phyloP scores from a whole-genome alignment of 2,888 invertebrate genomes.

The Chesias legatella region DNA sequence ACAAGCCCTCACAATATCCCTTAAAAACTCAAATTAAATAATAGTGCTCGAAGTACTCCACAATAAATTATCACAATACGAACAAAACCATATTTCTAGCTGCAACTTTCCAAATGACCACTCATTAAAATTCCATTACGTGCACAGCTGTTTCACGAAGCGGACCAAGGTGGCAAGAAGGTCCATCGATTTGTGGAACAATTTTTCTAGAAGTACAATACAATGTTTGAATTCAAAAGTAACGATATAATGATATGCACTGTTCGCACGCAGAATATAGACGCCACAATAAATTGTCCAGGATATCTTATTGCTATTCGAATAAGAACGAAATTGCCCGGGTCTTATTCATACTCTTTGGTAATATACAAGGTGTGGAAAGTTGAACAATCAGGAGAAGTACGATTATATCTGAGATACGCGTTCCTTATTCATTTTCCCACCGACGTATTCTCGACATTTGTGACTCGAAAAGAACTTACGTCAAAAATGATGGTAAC shows the following conservation, averaged over 20 bases:
- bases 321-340: too few species aligned
- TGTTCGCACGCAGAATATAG: slow-evolving; percentile 6
- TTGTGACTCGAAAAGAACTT: too few species aligned
- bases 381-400: too few species aligned
- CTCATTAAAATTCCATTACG: slow-evolving; percentile 28
- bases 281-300: neutral
- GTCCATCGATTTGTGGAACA: slow-evolving; percentile 27
- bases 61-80: slow-evolving; percentile 4
- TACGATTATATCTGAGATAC: too few species aligned
- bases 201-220: slow-evolving; percentile 16
- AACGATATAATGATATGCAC: slow-evolving; percentile 25
- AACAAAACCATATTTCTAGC: slow-evolving; percentile 16
- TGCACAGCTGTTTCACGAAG: slow-evolving; percentile 20
- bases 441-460: too few species aligned
- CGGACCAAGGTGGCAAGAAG: slow-evolving; percentile 29
- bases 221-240: slow-evolving; percentile 20
- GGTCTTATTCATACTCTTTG: too few species aligned
- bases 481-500: too few species aligned
- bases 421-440: too few species aligned
- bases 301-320: too few species aligned
- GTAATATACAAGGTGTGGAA: too few species aligned
- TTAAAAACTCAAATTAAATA: neutral
- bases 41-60: slow-evolving; percentile 3
- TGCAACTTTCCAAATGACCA: slow-evolving; percentile 24
- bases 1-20: too few species aligned